Percentiles rank a stretch among this genome's conserved stretches.
Evolutionary conservation across 23 tunicate species (phyloP).

Genomic region (Styela plicata): DNA sequence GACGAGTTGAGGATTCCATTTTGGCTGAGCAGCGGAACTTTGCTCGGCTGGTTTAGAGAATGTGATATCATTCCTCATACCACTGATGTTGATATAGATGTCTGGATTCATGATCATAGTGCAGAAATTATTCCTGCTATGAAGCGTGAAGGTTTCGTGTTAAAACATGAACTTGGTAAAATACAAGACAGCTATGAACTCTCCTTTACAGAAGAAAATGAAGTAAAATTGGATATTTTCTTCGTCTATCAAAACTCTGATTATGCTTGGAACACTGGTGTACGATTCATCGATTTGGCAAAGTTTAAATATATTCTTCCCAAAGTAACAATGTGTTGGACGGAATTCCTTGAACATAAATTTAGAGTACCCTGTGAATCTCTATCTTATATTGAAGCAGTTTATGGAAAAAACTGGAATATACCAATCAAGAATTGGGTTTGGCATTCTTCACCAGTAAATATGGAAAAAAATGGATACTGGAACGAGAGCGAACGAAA

Average conservation of each 20-base stretch:
- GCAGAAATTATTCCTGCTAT: conserved; percentile 23
- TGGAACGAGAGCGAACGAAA: conserved; percentile 47
- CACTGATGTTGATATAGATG: conserved; percentile 42
- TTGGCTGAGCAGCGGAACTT: conserved; percentile 65
- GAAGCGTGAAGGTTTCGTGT: conserved; percentile 29
- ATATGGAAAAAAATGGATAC: conserved; percentile 59
- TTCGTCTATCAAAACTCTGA: conserved; percentile 65
- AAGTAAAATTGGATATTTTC: conserved; percentile 44
- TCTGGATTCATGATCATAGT: conserved; percentile 33
- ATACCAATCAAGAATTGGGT: conserved; percentile 47
- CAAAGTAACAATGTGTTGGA: no score
- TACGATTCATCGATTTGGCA: conserved; percentile 54
- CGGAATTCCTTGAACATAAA: conserved; percentile 63
- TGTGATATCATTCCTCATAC: conserved; percentile 65
- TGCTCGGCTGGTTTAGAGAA: conserved; percentile 63
- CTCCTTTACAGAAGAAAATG: conserved; percentile 38
- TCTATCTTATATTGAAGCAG: no score
- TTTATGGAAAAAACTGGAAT: no score
- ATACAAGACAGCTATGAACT: conserved; percentile 55
- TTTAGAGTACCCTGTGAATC: conserved; percentile 67
- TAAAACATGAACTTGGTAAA: conserved; percentile 46
- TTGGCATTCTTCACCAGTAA: conserved; percentile 63
- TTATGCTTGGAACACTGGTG: conserved; percentile 59
- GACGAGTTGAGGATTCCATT: conserved; percentile 48
- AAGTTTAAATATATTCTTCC: no score